Base-by-base conservation (phyloP, 2,888 invertebrate genomes). In the Pristionchus entomophagus region DNA sequence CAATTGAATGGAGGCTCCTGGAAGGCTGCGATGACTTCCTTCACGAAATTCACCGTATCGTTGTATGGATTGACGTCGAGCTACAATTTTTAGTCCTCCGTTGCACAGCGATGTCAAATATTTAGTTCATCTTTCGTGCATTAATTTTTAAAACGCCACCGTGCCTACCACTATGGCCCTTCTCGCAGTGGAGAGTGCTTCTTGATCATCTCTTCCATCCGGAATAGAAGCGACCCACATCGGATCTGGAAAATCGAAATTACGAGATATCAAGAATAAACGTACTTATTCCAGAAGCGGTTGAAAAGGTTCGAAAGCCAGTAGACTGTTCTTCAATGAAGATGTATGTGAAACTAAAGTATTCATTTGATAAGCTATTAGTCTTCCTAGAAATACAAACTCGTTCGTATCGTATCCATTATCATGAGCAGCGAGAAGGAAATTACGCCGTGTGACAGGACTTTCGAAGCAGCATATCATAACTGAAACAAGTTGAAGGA, bases 1-100 rank as follows among this genome's bases (percentile, higher is more conserved):
- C 90, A 90, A 56, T 88, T 87, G 85, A 89, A 89, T 0, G 90
- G 90, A 1, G 87, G 62, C 53, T 19, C n/a, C 0, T 84, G 35
- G 78, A 88, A 89, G 19, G 88, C 88, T 1, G 81, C 84, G 19
- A 41, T 86, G 26, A 90, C 88, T 45, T 90, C 82, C 12, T n/a
- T 26, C 22, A 82, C 38, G 26, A 82, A 82, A n/a, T 38, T 10
- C 10, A 12, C 56, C 10, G 59, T 59, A 17, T 82, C 82, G 41
- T 82, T 82, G 59, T n/a, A 38, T 19, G 82, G 82, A 17, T 14
- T 6, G 5, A 49, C 32, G 41, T 82, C 82, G 0, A 82, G 0
- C 82, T 82, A 41, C 22, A 45, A n/a, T 22, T 41, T 32, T 5
- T 1, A 35, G 14, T 17, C 12, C 5, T 56, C 56, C 5, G 10